phyloP scores from a whole-genome alignment of 2,888 invertebrate species.

The Dusona sp. region DNA sequence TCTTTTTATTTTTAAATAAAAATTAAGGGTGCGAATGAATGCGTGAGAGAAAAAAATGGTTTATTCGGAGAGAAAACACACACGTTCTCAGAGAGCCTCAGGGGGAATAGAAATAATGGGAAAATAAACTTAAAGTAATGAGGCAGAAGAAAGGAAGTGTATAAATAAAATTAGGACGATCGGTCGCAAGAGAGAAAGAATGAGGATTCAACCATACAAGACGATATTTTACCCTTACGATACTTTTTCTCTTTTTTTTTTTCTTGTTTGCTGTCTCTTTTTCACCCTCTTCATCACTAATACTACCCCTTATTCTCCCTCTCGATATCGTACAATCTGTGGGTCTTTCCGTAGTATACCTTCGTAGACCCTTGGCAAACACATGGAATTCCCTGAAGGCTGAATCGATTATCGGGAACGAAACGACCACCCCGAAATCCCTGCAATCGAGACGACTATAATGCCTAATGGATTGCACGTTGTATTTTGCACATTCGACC shows the following conservation, averaged over 20 bases:
- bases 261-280: conserved; percentile 11
- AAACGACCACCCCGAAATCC: conserved; percentile 42
- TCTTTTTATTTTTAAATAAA: background rate
- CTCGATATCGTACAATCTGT: conserved; percentile 24
- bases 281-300: conserved; percentile 14
- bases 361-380: conserved; percentile 57
- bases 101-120: conserved; percentile 48
- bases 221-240: conserved; percentile 30
- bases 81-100: background rate
- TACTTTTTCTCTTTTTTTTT: background rate
- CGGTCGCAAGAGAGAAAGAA: background rate
- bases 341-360: conserved; percentile 17
- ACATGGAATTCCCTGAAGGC: conserved; percentile 62
- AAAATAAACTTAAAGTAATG: conserved; percentile 67
- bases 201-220: conserved; percentile 19
- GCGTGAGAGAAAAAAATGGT: background rate
- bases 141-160: conserved; percentile 62
- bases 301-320: conserved; percentile 28
- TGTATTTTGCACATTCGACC: conserved; percentile 27
- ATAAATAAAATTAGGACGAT: conserved; percentile 65
- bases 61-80: background rate
- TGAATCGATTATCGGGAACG: conserved; percentile 53
- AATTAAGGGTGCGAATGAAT: background rate
- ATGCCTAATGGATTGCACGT: conserved; percentile 20
- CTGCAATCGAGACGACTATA: conserved; percentile 30